Conservation (phyloP, 2,113 vertebrate species). For the Takifugu bimaculatus region DNA sequence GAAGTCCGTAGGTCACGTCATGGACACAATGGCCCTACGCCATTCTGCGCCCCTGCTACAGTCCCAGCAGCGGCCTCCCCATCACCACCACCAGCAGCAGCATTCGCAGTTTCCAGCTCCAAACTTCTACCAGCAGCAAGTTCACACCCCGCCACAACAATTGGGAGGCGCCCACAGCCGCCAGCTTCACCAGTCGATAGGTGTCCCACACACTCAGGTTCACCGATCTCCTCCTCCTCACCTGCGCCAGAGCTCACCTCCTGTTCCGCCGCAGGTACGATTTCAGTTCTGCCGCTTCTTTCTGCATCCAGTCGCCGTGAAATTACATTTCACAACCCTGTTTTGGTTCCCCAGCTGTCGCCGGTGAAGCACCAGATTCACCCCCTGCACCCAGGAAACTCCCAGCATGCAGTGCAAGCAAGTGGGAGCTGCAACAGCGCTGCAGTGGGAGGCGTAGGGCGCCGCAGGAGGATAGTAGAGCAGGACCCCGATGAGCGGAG, state of each 20-base stretch:
- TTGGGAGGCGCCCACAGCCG: conserved; percentile 82
- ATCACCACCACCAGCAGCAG: conserved; percentile 12
- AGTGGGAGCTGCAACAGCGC: conserved; percentile 68
- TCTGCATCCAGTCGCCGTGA: background rate
- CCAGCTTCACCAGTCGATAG: conserved; percentile 77
- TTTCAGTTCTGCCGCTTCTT: background rate
- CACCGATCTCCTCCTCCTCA: conserved; percentile 88
- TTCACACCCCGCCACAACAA: conserved; percentile 84
- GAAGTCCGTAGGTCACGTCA: conserved; percentile 86
- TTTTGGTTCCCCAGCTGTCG: conserved; percentile 53
- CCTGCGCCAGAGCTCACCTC: conserved; percentile 84
- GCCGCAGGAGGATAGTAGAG: conserved; percentile 85
- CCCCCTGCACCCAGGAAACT: conserved; percentile 75
- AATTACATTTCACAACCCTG: too few species aligned
- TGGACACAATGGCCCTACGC: conserved; percentile 92
- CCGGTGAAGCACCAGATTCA: conserved; percentile 60
- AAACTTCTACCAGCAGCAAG: conserved; percentile 79
- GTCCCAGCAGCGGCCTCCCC: conserved; percentile 59
- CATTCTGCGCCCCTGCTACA: conserved; percentile 86
- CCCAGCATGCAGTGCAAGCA: conserved; percentile 83
- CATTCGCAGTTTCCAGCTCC: conserved; percentile 79
- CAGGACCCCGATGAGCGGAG: conserved; percentile 94
- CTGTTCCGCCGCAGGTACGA: conserved; percentile 84
- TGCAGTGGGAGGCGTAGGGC: conserved; percentile 69
- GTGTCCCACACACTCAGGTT: conserved; percentile 75